Conservation (phyloP, 2,113 vertebrate species). For the Laterallus jamaicensis region DNA sequence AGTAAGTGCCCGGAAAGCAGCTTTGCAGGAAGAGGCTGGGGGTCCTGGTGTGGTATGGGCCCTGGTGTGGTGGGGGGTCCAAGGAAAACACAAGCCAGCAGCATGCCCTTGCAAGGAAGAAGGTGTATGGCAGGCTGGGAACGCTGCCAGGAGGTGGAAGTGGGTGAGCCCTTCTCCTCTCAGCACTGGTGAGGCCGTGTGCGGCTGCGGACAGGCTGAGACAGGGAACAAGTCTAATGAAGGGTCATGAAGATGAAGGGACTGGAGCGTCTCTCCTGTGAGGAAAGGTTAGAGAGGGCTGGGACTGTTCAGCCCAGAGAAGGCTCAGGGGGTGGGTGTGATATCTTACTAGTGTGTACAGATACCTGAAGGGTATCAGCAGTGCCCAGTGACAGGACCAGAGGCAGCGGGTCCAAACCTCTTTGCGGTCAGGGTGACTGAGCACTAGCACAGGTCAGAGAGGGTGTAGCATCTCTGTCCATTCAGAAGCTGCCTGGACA, state of each 20-base stretch:
- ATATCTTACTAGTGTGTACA: fast-evolving
- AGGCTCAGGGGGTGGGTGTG: background rate
- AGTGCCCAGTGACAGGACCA: background rate
- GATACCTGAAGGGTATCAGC: background rate
- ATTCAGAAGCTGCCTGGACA: background rate
- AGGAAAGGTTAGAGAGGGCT: background rate
- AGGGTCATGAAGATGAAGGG: too few species aligned
- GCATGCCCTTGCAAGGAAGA: background rate
- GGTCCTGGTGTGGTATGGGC: background rate
- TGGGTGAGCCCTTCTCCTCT: background rate
- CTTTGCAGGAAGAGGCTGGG: background rate
- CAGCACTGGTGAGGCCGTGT: fast-evolving
- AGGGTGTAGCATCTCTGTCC: background rate
- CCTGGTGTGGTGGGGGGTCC: background rate
- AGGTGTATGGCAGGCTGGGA: too few species aligned
- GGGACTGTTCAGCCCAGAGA: background rate
- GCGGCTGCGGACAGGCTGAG: background rate
- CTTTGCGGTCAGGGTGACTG: background rate
- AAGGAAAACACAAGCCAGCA: fast-evolving
- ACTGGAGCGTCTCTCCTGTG: background rate
- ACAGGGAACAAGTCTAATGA: background rate
- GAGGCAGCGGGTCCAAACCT: background rate
- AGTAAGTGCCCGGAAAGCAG: background rate
- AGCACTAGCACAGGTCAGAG: background rate
- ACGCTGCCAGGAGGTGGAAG: fast-evolving